A percentile compares a stretch with the other conserved stretches of the same genome.
These are phyloP conservation scores for Macrochelys suwanniensis DNA, from an alignment of 2,797 vertebrate species.

Conservation along the genomic window DNA sequence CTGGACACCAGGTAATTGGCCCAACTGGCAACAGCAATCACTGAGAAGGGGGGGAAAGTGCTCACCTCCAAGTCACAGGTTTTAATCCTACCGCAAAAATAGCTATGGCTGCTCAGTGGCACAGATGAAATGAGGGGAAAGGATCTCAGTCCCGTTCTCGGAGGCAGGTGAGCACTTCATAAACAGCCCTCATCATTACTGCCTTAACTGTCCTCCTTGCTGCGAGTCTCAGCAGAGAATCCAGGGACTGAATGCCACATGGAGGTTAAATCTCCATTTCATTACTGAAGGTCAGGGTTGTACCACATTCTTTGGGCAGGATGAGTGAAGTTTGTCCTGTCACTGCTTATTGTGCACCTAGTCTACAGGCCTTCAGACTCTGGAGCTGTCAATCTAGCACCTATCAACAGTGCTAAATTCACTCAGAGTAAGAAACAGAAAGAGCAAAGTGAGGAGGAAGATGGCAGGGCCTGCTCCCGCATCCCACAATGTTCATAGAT, in stretches of 20 bases:
- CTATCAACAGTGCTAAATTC: neutral
- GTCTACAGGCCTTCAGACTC: neutral
- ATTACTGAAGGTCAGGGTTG: neutral
- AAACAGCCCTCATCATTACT: neutral
- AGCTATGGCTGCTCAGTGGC: neutral
- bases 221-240: neutral
- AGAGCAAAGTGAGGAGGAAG: neutral
- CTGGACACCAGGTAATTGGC: neutral
- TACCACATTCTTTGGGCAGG: neutral
- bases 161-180: neutral
- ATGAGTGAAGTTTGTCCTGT: neutral
- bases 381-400: neutral
- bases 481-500: neutral
- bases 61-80: neutral
- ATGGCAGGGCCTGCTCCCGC: neutral
- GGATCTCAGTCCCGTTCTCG: neutral
- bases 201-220: neutral
- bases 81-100: neutral
- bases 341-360: neutral
- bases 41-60: neutral
- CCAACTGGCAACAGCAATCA: neutral
- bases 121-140: neutral
- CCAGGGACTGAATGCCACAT: neutral
- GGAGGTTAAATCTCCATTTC: neutral
- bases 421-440: fast-evolving